Evolutionary conservation across 1,140 invertebrate genomes (phyloP).

Genomic region (Pogonomyrmex barbatus): DNA sequence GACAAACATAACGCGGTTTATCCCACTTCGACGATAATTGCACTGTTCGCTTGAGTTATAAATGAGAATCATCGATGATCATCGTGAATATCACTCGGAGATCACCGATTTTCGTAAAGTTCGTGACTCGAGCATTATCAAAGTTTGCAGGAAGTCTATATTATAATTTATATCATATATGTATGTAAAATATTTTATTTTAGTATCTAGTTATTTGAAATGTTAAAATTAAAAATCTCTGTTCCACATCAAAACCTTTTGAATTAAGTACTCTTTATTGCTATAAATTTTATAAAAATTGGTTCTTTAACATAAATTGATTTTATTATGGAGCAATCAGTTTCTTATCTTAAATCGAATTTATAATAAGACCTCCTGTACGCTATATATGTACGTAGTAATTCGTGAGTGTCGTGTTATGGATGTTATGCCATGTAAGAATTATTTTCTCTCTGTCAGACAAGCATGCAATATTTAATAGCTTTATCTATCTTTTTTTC

Average conservation of each 20-base stretch:
- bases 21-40: slow-evolving; percentile 20
- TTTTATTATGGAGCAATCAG: neutral
- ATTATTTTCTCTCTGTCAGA: neutral
- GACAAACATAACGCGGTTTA: slow-evolving; percentile 19
- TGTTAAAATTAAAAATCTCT: neutral
- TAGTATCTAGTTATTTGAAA: neutral
- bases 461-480: neutral
- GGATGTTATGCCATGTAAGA: neutral
- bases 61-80: slow-evolving; percentile 29
- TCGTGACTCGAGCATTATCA: neutral
- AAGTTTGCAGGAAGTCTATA: neutral
- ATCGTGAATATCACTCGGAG: neutral
- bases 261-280: neutral
- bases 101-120: slow-evolving; percentile 13
- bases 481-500: neutral
- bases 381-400: neutral
- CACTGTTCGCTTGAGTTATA: neutral
- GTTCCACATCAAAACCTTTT: neutral
- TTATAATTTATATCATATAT: neutral
- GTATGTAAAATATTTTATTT: neutral
- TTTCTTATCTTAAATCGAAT: neutral
- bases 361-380: neutral
- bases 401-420: slow-evolving; percentile 43
- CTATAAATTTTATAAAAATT: neutral
- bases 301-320: neutral